Evolutionary conservation across 2,888 invertebrate species (phyloP).

Genomic region (Sinohyriopsis cumingii): DNA sequence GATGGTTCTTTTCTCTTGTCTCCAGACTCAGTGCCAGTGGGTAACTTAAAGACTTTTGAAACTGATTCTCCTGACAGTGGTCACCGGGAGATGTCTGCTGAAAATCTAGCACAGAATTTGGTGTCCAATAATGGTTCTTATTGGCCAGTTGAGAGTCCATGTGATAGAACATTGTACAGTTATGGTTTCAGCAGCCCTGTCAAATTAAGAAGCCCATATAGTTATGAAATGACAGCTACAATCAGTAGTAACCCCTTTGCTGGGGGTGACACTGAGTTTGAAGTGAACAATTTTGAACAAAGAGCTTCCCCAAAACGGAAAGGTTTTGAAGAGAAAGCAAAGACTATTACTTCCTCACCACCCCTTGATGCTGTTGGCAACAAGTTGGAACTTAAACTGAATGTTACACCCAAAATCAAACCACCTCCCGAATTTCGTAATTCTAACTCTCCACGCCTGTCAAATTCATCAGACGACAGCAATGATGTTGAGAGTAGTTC

Average conservation of each 20-base stretch:
- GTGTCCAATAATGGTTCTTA: conserved; percentile 45
- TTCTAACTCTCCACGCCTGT: conserved; percentile 40
- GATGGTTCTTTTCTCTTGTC: conserved; percentile 17
- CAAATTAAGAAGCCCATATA: conserved; percentile 29
- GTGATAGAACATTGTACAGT: conserved; percentile 38
- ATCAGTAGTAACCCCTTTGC: conserved; percentile 53
- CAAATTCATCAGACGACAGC: conserved; percentile 43
- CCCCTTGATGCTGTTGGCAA: conserved; percentile 43
- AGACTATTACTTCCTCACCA: conserved; percentile 41
- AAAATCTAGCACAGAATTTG: conserved; percentile 53
- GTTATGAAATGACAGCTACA: conserved; percentile 41
- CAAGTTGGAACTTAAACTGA: conserved; percentile 42
- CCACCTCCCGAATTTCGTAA: conserved; percentile 61
- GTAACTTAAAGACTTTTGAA: conserved; percentile 56
- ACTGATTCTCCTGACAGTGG: conserved; percentile 71
- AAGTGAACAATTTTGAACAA: conserved; percentile 25
- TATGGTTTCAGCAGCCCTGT: conserved; percentile 36
- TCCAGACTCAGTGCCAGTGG: conserved; percentile 31
- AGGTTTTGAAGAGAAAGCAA: conserved; percentile 36
- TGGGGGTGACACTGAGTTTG: conserved; percentile 29
- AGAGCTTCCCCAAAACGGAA: conserved; percentile 31
- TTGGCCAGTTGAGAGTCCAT: conserved; percentile 42
- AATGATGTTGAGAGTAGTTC: conserved; percentile 39
- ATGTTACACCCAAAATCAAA: conserved; percentile 51
- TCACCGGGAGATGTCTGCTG: conserved; percentile 69